Conservation (phyloP, 2,888 invertebrate species). For the Electrophaes corylata region DNA sequence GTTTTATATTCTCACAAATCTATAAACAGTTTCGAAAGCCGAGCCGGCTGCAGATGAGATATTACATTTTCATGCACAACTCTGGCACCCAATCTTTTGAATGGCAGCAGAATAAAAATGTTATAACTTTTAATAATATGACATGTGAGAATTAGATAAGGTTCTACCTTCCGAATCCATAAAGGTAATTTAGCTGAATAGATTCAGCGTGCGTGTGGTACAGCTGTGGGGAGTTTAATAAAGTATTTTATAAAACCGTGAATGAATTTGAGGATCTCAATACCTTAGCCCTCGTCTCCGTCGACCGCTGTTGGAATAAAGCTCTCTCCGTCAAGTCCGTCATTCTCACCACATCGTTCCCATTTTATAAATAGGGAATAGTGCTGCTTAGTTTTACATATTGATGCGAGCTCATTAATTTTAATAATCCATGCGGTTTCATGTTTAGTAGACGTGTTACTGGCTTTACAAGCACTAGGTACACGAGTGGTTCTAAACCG, state of each 20-base stretch:
- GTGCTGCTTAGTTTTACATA: conserved; percentile 66
- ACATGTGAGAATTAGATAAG: conserved; percentile 36
- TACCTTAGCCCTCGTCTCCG: conserved; percentile 58
- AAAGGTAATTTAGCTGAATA: conserved; percentile 61
- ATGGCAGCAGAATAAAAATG: conserved; percentile 42
- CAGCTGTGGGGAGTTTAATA: conserved; percentile 70
- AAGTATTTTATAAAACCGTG: conserved; percentile 73
- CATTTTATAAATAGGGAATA: conserved; percentile 68
- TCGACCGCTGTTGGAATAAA: conserved; percentile 75
- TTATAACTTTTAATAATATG: conserved; percentile 36
- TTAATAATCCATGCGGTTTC: conserved; percentile 56
- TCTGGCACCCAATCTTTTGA: conserved; percentile 48
- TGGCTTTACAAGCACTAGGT: conserved; percentile 43
- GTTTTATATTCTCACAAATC: conserved; percentile 40
- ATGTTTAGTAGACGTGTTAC: conserved; percentile 49
- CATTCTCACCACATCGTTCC: conserved; percentile 64
- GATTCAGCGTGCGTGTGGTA: conserved; percentile 62
- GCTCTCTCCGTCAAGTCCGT: conserved; percentile 65
- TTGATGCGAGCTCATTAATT: conserved; percentile 69
- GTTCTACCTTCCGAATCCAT: conserved; percentile 35
- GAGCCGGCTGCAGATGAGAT: conserved; percentile 55
- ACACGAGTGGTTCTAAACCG: conserved; percentile 36
- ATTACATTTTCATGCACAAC: conserved; percentile 54
- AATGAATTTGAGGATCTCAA: conserved; percentile 68
- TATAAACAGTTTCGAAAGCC: conserved; percentile 44